phyloP scores from a whole-genome alignment of 2,797 vertebrate species.

The Gambusia yucatana region DNA sequence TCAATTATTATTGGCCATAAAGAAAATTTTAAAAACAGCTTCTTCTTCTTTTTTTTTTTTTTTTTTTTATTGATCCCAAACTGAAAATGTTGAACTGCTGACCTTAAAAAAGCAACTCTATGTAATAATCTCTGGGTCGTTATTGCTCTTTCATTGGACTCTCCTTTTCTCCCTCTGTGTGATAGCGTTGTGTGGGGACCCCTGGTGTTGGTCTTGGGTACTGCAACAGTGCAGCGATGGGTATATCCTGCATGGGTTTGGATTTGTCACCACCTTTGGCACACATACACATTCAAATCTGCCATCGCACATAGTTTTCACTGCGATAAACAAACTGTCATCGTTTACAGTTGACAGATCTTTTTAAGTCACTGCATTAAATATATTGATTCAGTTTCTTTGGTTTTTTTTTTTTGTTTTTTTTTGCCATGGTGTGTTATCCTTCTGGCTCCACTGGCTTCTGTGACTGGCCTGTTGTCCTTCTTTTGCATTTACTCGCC shows the following conservation, averaged over 20 bases:
- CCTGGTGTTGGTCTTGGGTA: conserved; percentile 86
- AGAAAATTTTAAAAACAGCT: conserved; percentile 4
- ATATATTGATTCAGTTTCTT: conserved; percentile 13
- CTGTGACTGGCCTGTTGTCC: conserved; percentile 53
- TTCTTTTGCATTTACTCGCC: conserved; percentile 51
- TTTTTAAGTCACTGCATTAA: conserved; percentile 72
- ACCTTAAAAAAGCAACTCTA: conserved; percentile 30
- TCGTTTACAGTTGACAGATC: conserved; percentile 15
- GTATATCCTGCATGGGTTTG: conserved; percentile 89
- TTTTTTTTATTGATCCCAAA: not conserved
- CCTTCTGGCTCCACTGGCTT: conserved; percentile 74
- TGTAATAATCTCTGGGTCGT: conserved; percentile 26
- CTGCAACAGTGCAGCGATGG: conserved; percentile 83
- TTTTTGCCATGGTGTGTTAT: conserved; percentile 48
- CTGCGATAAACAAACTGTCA: conserved; percentile 14
- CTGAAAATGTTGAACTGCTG: conserved; percentile 30
- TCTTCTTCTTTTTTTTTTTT: conserved; percentile 7
- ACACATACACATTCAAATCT: conserved; percentile 34
- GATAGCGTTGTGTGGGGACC: conserved; percentile 84
- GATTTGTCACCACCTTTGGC: conserved; percentile 61
- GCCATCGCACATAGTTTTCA: conserved; percentile 51
- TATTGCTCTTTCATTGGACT: conserved; percentile 73
- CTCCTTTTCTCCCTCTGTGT: conserved; percentile 83
- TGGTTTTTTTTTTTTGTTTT: too few species aligned
- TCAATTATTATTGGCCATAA: conserved; percentile 36